Evolutionary conservation across 1,140 invertebrate species (phyloP), one percentile per base, ranked within the genome.

Genomic region (Lordiphosa clarofinis): DNA sequence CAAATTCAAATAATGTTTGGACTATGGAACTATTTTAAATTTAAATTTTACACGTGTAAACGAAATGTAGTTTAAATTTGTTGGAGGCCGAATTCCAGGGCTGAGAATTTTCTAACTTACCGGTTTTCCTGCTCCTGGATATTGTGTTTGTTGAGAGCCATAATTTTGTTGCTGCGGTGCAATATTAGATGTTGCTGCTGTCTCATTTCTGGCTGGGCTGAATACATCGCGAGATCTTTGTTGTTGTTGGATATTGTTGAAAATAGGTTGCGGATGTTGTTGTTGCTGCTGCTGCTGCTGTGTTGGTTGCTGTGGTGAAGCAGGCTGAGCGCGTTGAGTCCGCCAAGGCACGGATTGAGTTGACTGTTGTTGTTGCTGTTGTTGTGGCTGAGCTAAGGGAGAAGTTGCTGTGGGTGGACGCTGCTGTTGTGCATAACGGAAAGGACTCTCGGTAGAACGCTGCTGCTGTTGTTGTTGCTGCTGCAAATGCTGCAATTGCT

Each of bases 221-320:
- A 73, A 73, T 11, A 56, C 69, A 56, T 73, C 70, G 38, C 70
- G 70, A 73, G 70, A 73, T 73, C 70, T 58, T 63, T 53, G 53
- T 48, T 69, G 71, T 36, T 72, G 73, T 55, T 74, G 78, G 44
- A 87, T 78, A 73, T 87, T 87, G 43, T 87, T 87, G 60, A 63
- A 87, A 49, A 87, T 87, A 19, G 79, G 66, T 56, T 87, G 79
- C 33, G 74, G 75, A 58, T 86, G 76, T 58, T 55, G 47, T 48
- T 56, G 19, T 19, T 19, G 19, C 19, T 19, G 19, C 19, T 19
- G 49, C 13, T 60, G 67, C 12, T 65, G 56, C 44, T 64, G 56
- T 36, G 65, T 60, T 48, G 58, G 63, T 12, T 56, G 73, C 48
- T 58, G 68, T 12, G 52, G 58, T 57, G 61, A 37, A 40, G 59